Base-by-base conservation (phyloP, 2,113 vertebrate genomes). In the Heterocephalus glaber region DNA sequence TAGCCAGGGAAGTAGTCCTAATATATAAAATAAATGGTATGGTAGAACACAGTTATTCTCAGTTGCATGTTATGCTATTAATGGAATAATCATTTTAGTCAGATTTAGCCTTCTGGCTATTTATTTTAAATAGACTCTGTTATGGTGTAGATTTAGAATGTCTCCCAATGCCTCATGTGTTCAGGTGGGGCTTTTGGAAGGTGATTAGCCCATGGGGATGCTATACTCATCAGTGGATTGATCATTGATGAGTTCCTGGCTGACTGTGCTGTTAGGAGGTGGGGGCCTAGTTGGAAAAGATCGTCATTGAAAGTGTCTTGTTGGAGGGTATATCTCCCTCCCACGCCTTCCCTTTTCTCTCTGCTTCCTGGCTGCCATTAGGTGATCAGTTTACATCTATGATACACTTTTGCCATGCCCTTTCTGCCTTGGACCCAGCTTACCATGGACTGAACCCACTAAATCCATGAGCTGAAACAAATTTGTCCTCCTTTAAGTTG, bases 71-170 rank as follows among this genome's bases (percentile, higher is more conserved):
- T 28, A 77, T 86, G 93, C 63, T 83, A 60, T 79, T 86, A 87
- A n/a, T 86, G 19, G 7, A 88, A 86, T 86, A 84, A 63, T 66
- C 58, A 65, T 81, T 95, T 90, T 41, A 90, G 60, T 92, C 54
- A 82, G 82, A 90, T 85, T 85, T 80, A 81, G 7, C 28, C 22
- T 85, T 96, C 76, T 87, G 68, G 66, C 60, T 22, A 63, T 76
- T 80, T 66, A 16, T 65, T 52, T 83, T 12, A n/a, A 3, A 26
- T 77, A 60, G 49, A 35, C n/a, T 76, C 13, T 47, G 72, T 47
- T 28, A 2, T 76, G 41, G 26, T 76, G 44, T 7, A 47, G 26
- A 76, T 49, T 6, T 30, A 76, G 6, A 76, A 7, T 47, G 44
- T 47, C 38, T 26, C 24, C 0, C 44, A 72, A 1, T 76, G 72